Evolutionary conservation across 2,888 invertebrate genomes (phyloP).

Genomic region (Dromius quadrimaculatus): DNA sequence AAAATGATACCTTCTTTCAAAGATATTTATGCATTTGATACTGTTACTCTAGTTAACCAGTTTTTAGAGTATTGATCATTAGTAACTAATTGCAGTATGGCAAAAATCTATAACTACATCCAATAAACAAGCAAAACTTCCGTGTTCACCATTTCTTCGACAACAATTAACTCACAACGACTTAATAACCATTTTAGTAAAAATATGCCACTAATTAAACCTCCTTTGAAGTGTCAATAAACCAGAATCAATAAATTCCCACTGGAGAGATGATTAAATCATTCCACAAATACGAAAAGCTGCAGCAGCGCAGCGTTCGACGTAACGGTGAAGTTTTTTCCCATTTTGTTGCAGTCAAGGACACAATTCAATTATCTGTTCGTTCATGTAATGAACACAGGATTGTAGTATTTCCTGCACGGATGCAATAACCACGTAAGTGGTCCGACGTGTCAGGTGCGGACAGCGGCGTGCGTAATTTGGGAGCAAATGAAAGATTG

Average conservation of each 20-base stretch:
- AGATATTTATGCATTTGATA: too few relatives aligned
- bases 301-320: not conserved
- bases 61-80: not conserved
- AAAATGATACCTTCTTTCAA: too few relatives aligned
- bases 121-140: not conserved
- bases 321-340: conserved; percentile 39
- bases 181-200: not conserved
- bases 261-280: conserved; percentile 25
- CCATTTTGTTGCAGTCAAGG: conserved; percentile 26
- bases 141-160: not conserved
- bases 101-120: not conserved
- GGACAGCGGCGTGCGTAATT: not conserved
- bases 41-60: too few relatives aligned
- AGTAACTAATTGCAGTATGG: not conserved
- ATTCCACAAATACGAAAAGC: conserved; percentile 12
- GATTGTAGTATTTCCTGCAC: not conserved
- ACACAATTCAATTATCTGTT: conserved; percentile 41
- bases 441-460: conserved; percentile 10
- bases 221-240: not conserved
- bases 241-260: conserved; percentile 21
- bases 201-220: not conserved
- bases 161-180: conserved; percentile 6
- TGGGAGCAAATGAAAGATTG: too few relatives aligned
- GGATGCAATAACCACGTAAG: conserved; percentile 17
- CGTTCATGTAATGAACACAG: conserved; percentile 39